Conservation (phyloP, 2,888 invertebrate species). For the Electrophaes corylata region DNA sequence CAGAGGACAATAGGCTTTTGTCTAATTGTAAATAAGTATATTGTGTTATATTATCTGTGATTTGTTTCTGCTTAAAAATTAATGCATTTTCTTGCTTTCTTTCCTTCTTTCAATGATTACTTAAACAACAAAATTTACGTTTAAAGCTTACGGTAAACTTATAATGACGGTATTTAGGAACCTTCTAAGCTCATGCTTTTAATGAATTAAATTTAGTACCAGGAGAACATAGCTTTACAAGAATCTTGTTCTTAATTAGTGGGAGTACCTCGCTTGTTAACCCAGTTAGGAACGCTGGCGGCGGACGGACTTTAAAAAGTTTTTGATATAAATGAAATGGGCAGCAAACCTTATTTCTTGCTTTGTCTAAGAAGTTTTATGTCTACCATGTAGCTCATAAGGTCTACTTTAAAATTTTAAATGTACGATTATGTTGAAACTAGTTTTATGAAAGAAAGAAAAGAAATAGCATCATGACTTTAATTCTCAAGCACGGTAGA, state of each 20-base stretch:
- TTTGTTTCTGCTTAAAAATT: too few species aligned
- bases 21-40: too few species aligned
- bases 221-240: conserved; percentile 45
- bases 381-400: background rate
- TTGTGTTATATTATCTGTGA: too few species aligned
- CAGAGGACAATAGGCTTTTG: too few species aligned
- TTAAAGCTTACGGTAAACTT: too few species aligned
- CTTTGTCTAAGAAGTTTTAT: background rate
- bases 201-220: conserved; percentile 30
- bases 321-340: conserved; percentile 30
- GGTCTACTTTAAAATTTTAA: background rate
- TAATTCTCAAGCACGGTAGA: too few species aligned
- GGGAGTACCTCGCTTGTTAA: conserved; percentile 56
- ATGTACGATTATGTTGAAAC: background rate
- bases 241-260: conserved; percentile 59
- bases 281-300: conserved; percentile 56
- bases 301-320: conserved; percentile 36
- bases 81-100: too few species aligned
- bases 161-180: background rate
- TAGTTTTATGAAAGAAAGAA: background rate
- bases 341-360: background rate
- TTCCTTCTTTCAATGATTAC: too few species aligned
- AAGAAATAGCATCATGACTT: too few species aligned
- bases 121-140: too few species aligned
- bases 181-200: background rate